phyloP scores from a whole-genome alignment of 2,888 invertebrate genomes.

The Sturmia bella region DNA sequence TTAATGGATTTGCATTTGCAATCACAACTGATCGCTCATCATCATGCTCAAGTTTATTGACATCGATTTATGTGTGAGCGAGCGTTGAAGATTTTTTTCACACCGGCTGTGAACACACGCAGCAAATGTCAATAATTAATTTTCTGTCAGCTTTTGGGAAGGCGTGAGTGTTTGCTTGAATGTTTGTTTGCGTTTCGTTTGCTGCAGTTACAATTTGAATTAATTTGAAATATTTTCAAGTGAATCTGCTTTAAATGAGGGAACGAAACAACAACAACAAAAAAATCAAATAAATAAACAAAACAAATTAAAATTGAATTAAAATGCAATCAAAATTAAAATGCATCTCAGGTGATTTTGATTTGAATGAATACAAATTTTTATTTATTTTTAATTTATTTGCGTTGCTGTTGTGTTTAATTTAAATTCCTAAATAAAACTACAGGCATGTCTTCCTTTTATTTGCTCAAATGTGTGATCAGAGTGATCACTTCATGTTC shows the following conservation, averaged over 20 bases:
- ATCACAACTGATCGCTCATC: slow-evolving; percentile 38
- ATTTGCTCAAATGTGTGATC: slow-evolving; percentile 30
- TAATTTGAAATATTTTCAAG: slow-evolving; percentile 58
- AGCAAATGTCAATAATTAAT: slow-evolving; percentile 21
- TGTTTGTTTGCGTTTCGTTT: slow-evolving; percentile 11
- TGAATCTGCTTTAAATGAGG: slow-evolving; percentile 31
- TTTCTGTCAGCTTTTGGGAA: slow-evolving; percentile 4
- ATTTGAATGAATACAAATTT: slow-evolving; percentile 36
- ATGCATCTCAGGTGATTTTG: slow-evolving; percentile 66
- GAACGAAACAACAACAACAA: background rate
- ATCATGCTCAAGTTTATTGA: slow-evolving; percentile 64
- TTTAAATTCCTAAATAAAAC: slow-evolving; percentile 46
- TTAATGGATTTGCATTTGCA: slow-evolving; percentile 11
- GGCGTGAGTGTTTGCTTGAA: background rate
- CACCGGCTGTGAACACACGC: background rate
- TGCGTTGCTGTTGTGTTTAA: slow-evolving; percentile 20
- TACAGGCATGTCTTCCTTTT: slow-evolving; percentile 46
- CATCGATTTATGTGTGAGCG: slow-evolving; percentile 41
- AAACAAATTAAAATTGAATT: background rate
- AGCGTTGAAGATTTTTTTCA: too few species aligned
- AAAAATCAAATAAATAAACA: too few species aligned
- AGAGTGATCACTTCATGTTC: slow-evolving; percentile 53
- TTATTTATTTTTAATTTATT: slow-evolving; percentile 32
- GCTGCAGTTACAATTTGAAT: slow-evolving; percentile 48
- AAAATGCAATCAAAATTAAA: slow-evolving; percentile 50